Evolutionary conservation across 2,888 invertebrate genomes (phyloP).

Genomic region (Ypsolopha sequella): DNA sequence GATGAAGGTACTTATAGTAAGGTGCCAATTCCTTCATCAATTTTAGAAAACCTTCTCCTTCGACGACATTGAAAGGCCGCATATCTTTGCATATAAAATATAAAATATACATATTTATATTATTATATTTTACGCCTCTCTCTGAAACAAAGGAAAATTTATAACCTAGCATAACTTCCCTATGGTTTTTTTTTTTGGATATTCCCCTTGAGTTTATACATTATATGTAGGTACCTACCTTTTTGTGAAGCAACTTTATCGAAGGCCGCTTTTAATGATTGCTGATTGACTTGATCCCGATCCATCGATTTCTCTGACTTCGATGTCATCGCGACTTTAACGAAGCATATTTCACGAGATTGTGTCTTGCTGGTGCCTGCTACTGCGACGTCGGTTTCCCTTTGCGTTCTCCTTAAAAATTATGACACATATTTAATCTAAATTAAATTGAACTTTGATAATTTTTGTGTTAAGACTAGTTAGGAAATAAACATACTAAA

Average conservation of each 20-base stretch:
- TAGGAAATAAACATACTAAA: too few relatives aligned
- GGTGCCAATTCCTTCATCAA: slow-evolving; percentile 9
- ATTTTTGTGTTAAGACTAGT: not conserved
- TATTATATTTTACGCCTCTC: slow-evolving; percentile 7
- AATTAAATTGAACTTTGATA: not conserved
- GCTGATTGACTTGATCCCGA: not conserved
- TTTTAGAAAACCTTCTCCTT: slow-evolving; percentile 9
- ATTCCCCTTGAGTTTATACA: not conserved
- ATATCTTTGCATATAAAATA: slow-evolving; percentile 9
- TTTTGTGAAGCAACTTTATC: slow-evolving; percentile 1
- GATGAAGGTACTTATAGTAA: slow-evolving; percentile 7
- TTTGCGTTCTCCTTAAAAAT: not conserved
- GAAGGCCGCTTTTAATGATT: not conserved
- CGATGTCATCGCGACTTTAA: not conserved
- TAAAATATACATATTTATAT: slow-evolving; percentile 8
- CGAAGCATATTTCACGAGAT: not conserved
- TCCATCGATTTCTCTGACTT: not conserved
- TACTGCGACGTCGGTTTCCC: not conserved
- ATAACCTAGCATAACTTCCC: too few relatives aligned
- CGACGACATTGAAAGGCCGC: slow-evolving; percentile 7
- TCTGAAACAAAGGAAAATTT: slow-evolving; percentile 4
- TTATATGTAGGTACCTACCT: not conserved
- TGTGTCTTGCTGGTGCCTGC: not conserved
- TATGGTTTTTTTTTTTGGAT: not conserved
- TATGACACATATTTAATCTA: not conserved